phyloP scores from a whole-genome alignment of 2,888 invertebrate genomes.

The Ellobium chinense region DNA sequence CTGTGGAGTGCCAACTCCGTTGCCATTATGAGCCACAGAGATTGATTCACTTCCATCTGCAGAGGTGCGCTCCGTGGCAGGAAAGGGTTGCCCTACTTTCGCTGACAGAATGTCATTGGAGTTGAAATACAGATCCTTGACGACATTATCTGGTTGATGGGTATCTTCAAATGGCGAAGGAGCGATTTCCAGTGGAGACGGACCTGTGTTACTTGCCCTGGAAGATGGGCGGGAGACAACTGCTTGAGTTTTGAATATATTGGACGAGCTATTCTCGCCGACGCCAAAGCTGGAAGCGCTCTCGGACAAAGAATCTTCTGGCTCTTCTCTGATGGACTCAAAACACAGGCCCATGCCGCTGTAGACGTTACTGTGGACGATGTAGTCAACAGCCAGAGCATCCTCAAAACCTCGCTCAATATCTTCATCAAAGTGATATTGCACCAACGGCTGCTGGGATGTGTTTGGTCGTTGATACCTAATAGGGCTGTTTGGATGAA shows the following conservation, averaged over 20 bases:
- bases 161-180: not conserved
- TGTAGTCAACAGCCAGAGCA: conserved; percentile 58
- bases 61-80: conserved; percentile 27
- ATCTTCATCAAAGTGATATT: conserved; percentile 63
- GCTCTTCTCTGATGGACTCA: conserved; percentile 66
- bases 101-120: not conserved
- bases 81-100: not conserved
- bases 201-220: conserved; percentile 13
- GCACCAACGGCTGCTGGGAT: conserved; percentile 41
- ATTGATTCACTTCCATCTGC: conserved; percentile 36
- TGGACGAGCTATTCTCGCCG: not conserved
- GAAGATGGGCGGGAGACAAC: conserved; percentile 55
- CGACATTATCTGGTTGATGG: not conserved
- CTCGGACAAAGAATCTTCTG: conserved; percentile 54
- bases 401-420: conserved; percentile 68
- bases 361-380: conserved; percentile 48
- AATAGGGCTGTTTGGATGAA: not conserved
- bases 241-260: conserved; percentile 59
- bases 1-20: not conserved
- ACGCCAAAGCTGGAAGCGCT: conserved; percentile 28
- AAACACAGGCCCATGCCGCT: conserved; percentile 60
- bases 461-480: not conserved
- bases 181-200: not conserved
- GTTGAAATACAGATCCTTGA: not conserved
- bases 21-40: not conserved